phyloP scores from a whole-genome alignment of 2,113 vertebrate species.

The Heterotis niloticus region DNA sequence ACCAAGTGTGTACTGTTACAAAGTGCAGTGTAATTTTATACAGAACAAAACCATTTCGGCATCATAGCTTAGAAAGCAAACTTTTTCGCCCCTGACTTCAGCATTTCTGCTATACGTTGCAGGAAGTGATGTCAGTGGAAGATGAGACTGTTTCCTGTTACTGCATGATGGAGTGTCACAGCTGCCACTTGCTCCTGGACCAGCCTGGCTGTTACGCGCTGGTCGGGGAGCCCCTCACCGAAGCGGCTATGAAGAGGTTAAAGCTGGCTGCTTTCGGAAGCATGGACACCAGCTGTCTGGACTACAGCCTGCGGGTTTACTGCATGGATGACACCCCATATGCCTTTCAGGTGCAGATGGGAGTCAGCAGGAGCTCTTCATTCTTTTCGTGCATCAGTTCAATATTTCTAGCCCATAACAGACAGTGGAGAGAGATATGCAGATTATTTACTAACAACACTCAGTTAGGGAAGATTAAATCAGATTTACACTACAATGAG shows the following conservation, averaged over 20 bases:
- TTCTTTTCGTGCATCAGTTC: too few relatives aligned
- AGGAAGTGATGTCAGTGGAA: conserved; percentile 81
- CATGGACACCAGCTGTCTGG: conserved; percentile 73
- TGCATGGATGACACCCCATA: conserved; percentile 77
- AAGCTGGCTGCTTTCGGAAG: conserved; percentile 77
- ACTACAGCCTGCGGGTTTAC: conserved; percentile 77
- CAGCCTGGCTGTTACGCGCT: conserved; percentile 78
- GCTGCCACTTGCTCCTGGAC: conserved; percentile 74
- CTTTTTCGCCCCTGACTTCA: neutral
- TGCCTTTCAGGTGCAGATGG: conserved; percentile 69
- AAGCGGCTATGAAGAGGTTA: conserved; percentile 71
- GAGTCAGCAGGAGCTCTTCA: neutral
- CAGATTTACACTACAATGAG: too few relatives aligned
- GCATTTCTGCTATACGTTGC: conserved; percentile 21
- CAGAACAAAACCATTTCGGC: too few relatives aligned
- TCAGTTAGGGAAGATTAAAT: too few relatives aligned
- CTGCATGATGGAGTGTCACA: conserved; percentile 75
- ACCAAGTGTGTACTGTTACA: too few relatives aligned
- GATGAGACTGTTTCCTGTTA: conserved; percentile 78
- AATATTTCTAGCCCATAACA: too few relatives aligned
- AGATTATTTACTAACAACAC: too few relatives aligned
- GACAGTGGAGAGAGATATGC: too few relatives aligned
- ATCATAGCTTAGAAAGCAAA: too few relatives aligned
- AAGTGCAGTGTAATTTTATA: too few relatives aligned
- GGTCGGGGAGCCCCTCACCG: conserved; percentile 72